Conservation (phyloP, 2,113 vertebrate species). For the Aldabrachelys gigantea region DNA sequence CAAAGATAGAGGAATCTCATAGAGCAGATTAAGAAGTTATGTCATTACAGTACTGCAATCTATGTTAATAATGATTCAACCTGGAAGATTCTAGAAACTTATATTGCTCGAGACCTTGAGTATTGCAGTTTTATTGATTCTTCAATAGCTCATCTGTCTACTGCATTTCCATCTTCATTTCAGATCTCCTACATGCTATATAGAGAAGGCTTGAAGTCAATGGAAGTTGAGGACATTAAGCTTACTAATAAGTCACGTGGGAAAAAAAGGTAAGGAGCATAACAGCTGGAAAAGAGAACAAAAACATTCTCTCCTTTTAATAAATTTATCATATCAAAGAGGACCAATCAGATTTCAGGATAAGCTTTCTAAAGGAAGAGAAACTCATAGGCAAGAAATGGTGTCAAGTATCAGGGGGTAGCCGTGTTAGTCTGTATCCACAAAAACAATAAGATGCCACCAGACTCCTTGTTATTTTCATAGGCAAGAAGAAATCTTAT, state of each 20-base stretch:
- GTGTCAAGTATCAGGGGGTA: no score
- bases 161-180: neutral
- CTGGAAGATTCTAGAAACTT: neutral
- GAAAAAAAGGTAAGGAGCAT: neutral
- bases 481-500: neutral
- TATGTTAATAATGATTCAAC: neutral
- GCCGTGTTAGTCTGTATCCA: no score
- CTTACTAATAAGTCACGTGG: neutral
- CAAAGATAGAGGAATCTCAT: neutral
- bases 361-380: neutral
- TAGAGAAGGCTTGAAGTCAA: neutral
- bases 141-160: rapidly evolving
- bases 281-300: neutral
- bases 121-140: neutral
- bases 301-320: neutral
- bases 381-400: neutral
- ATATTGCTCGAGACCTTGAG: neutral
- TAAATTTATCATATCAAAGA: neutral
- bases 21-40: neutral
- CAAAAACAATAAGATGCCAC: no score
- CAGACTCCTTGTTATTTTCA: neutral
- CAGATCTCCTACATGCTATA: neutral
- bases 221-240: neutral
- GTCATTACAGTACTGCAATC: neutral
- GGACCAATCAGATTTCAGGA: neutral